Conservation (phyloP, 2,113 vertebrate species). For the Phrynocephalus versicolor region DNA sequence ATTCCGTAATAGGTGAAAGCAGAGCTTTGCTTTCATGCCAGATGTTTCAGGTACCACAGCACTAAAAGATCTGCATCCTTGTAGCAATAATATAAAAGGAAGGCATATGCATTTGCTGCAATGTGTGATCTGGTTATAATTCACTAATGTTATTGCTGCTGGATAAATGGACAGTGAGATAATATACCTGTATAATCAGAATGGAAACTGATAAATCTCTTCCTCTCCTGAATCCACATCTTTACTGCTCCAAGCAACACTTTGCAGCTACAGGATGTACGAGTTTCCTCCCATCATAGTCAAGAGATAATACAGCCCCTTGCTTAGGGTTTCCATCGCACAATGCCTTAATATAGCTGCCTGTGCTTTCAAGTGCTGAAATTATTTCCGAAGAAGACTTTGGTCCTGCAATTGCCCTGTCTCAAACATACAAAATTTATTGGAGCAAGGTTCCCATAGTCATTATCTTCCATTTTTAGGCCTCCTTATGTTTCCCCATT, state of each 20-base stretch:
- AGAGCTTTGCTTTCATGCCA: too few species aligned
- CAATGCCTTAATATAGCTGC: neutral
- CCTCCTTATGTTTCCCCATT: neutral
- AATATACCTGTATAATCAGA: neutral
- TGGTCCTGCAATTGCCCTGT: neutral
- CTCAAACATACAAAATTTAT: neutral
- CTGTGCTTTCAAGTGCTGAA: neutral
- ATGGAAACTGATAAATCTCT: neutral
- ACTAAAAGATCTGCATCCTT: too few species aligned
- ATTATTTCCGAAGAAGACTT: neutral
- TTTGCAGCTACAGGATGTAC: neutral
- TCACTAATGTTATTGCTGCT: accelerated
- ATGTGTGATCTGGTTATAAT: neutral
- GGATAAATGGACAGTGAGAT: neutral
- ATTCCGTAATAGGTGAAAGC: too few species aligned
- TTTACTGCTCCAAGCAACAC: neutral
- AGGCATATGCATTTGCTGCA: too few species aligned
- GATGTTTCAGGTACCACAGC: too few species aligned
- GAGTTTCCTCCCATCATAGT: neutral
- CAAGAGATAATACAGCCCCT: neutral
- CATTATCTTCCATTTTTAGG: neutral
- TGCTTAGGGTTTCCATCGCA: neutral
- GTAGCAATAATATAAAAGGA: too few species aligned
- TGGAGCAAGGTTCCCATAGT: neutral
- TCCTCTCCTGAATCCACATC: neutral